Evolutionary conservation across 2,113 vertebrate genomes (phyloP).

Genomic region (Laterallus jamaicensis): DNA sequence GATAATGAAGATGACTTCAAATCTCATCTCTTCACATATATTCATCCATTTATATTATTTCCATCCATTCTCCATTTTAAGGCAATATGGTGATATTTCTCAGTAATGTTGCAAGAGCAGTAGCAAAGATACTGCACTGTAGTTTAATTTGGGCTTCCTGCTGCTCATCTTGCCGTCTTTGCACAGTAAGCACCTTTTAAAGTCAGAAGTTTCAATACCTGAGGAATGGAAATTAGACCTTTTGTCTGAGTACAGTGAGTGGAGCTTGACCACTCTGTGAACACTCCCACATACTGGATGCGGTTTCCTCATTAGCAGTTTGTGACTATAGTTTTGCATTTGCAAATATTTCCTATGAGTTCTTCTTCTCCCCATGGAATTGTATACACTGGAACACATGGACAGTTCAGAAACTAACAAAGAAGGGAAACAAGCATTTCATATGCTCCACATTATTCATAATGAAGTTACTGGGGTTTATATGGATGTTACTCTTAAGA

Average conservation of each 20-base stretch:
- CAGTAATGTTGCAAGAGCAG: neutral
- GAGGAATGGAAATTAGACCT: constrained; percentile 2
- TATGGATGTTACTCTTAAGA: neutral
- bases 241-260: neutral
- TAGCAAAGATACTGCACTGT: neutral
- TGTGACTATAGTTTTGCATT: neutral
- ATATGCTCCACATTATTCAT: neutral
- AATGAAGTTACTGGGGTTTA: neutral
- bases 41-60: neutral
- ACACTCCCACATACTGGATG: neutral
- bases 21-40: neutral
- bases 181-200: neutral
- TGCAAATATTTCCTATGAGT: neutral
- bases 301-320: neutral
- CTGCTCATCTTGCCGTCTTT: neutral
- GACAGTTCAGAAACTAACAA: neutral
- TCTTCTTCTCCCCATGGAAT: neutral
- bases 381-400: neutral
- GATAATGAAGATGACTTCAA: constrained; percentile 25
- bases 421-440: neutral
- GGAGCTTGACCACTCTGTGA: neutral
- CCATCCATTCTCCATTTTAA: neutral
- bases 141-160: neutral
- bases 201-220: neutral
- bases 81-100: constrained; percentile 10